Evolutionary conservation across 2,797 vertebrate species (phyloP), one percentile per base, ranked within the genome.

Genomic region (Eurystomus glaucurus): DNA sequence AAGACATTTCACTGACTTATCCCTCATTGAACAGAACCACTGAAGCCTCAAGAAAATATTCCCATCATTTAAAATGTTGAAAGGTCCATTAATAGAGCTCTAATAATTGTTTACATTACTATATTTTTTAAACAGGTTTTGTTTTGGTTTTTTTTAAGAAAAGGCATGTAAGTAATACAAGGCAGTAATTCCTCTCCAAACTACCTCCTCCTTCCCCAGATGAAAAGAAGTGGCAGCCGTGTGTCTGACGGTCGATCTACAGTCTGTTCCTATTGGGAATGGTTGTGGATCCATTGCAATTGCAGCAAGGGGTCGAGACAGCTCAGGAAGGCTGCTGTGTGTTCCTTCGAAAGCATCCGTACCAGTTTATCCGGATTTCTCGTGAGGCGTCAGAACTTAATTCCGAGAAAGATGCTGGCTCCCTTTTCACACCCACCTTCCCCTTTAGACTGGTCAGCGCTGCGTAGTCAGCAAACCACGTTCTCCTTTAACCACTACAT

Each of bases 231-330:
- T 2, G 7, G 41, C 37, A 77, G 45, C 25, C 7, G 1, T 61
- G 22, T 82, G 45, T 51, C 45, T 61, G 33, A 22, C 55, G 46
- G 45, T 89, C 81, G 41, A 35, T 68, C n/a, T 48, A 6, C 39
- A 65, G 41, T 41, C 57, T 48, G 17, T 75, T 88, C 50, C 39
- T 77, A 0, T 46, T 41, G 15, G 54, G n/a, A 58, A 39, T 26
- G 31, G 54, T 55, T 83, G 45, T 84, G 76, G 48, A 70, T 85
- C 60, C 60, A 48, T 51, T 92, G 70, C 54, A 43, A 2, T 31
- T 0, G 0, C 68, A 55, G 51, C 37, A 43, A 87, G 23, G 23
- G 29, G 6, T 61, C 1, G 1, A 2, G 41, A 33, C 13, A 52
- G 33, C 55, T 91, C 33, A 26, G 43, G 50, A 68, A 61, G 18